Evolutionary conservation across 2,797 vertebrate species (phyloP).

Genomic region (Acanthurus lineatus): DNA sequence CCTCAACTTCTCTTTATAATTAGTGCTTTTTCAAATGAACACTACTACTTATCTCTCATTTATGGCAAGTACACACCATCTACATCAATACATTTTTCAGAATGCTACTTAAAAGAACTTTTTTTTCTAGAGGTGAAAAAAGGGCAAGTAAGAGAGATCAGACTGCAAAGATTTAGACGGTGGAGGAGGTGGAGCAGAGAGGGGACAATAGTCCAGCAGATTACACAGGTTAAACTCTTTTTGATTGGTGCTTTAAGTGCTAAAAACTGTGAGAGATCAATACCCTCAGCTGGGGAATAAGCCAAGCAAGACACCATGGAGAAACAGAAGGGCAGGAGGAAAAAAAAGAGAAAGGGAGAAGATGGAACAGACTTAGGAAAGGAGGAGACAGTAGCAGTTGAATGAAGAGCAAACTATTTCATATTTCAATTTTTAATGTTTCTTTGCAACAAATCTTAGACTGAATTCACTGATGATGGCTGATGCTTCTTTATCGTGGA

Average conservation of each 20-base stretch:
- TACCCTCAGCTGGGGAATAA: constrained; percentile 50
- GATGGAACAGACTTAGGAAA: not conserved
- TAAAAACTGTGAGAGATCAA: constrained; percentile 72
- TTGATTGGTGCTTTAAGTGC: constrained; percentile 73
- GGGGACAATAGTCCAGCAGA: constrained; percentile 52
- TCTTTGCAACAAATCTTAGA: too few species aligned
- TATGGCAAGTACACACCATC: not conserved
- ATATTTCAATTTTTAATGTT: not conserved
- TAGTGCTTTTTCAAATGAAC: not conserved
- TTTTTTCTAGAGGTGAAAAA: not conserved
- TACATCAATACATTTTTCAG: not conserved
- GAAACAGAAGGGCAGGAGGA: not conserved
- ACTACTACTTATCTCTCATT: not conserved
- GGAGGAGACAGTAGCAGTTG: not conserved
- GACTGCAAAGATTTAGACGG: not conserved
- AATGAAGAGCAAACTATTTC: not conserved
- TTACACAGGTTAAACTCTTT: constrained; percentile 69
- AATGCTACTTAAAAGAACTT: not conserved
- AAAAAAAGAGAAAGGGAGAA: not conserved
- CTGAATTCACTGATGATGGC: not conserved
- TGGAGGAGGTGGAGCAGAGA: not conserved
- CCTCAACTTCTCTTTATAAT: not conserved
- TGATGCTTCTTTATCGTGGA: too few species aligned
- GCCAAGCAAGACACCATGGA: constrained; percentile 48
- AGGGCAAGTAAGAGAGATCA: not conserved